Percentiles rank a stretch among this genome's conserved stretches.
phyloP scores from a whole-genome alignment of 2,113 vertebrate species.

The Larimichthys crocea region DNA sequence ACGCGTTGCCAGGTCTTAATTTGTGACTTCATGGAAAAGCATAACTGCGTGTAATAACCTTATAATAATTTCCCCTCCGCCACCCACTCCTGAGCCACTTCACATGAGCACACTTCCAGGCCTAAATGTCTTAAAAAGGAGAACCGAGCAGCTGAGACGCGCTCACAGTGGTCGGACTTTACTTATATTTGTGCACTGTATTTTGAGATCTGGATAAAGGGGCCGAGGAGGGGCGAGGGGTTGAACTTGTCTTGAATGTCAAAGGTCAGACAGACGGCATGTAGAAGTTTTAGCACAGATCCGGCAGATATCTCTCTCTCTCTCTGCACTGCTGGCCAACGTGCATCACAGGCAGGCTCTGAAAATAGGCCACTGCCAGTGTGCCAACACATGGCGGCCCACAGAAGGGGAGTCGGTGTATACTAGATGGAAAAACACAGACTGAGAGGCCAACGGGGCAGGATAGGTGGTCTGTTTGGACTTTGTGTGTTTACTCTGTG shows the following conservation, averaged over 20 bases:
- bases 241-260: slow-evolving; percentile 69
- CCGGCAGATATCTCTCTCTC: slow-evolving; percentile 10
- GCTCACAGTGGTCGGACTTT: not conserved
- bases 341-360: slow-evolving; percentile 30
- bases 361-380: slow-evolving; percentile 66
- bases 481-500: slow-evolving; percentile 53
- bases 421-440: slow-evolving; percentile 70
- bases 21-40: slow-evolving; percentile 77
- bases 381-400: slow-evolving; percentile 49
- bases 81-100: slow-evolving; percentile 9
- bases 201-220: slow-evolving; percentile 60
- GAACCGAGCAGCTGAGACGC: slow-evolving; percentile 25
- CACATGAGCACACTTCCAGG: slow-evolving; percentile 28
- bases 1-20: slow-evolving; percentile 46
- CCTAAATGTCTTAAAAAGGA: slow-evolving; percentile 73
- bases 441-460: slow-evolving; percentile 13
- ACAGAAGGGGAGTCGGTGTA: not conserved
- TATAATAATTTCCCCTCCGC: slow-evolving; percentile 34
- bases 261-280: slow-evolving; percentile 66
- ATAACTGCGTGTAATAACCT: slow-evolving; percentile 44
- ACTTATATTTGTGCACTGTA: slow-evolving; percentile 58
- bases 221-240: not conserved
- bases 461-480: slow-evolving; percentile 49
- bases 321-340: slow-evolving; percentile 19
- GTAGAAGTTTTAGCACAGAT: slow-evolving; percentile 58